phyloP scores from a whole-genome alignment of 2,113 vertebrate genomes.

The Gambusia holbrooki region DNA sequence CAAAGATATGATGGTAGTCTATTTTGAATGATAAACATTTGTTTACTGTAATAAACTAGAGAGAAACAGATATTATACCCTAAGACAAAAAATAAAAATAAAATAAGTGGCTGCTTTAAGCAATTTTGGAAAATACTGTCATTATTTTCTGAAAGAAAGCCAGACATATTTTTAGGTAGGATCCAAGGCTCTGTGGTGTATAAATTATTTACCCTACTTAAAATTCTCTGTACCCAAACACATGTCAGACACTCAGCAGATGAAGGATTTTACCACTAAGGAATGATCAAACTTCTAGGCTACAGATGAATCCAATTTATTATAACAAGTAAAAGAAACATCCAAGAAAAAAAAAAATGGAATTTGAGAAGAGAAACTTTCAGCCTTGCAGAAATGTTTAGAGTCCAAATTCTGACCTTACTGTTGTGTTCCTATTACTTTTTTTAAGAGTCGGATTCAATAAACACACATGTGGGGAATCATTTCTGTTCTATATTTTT shows the following conservation, averaged over 20 bases:
- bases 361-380: constrained; percentile 6
- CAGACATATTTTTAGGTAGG: constrained; percentile 39
- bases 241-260: constrained; percentile 49
- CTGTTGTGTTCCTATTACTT: too few species aligned
- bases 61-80: constrained; percentile 36
- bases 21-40: not conserved
- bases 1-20: not conserved
- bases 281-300: constrained; percentile 39
- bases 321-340: not conserved
- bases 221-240: constrained; percentile 59
- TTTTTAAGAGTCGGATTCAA: too few species aligned
- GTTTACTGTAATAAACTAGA: not conserved
- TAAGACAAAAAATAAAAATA: constrained; percentile 56
- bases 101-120: constrained; percentile 24
- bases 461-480: too few species aligned
- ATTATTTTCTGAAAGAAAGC: constrained; percentile 56
- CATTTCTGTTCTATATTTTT: too few species aligned
- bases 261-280: constrained; percentile 50
- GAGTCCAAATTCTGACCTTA: not conserved
- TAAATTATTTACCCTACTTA: constrained; percentile 69
- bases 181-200: constrained; percentile 36
- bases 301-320: constrained; percentile 24
- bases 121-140: constrained; percentile 56
- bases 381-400: not conserved
- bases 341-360: not conserved